Conservation (phyloP, 2,113 vertebrate species). For the Toxostoma redivivum region DNA sequence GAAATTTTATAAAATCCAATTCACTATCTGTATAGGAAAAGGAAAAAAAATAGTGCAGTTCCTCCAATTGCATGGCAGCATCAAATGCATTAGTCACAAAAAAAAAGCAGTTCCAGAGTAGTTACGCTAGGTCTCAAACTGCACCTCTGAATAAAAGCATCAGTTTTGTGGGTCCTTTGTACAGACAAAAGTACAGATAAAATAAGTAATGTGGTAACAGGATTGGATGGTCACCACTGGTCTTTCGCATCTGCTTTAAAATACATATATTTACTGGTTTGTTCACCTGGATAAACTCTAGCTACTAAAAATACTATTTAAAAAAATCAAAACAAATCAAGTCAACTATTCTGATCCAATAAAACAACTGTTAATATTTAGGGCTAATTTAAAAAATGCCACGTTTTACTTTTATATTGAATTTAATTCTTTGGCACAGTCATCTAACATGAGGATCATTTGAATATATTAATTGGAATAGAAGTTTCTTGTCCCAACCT, state of each 20-base stretch:
- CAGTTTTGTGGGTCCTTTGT: neutral
- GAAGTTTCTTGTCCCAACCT: neutral
- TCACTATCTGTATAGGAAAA: rapidly evolving
- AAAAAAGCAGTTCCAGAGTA: neutral
- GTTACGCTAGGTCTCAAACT: neutral
- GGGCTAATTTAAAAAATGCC: neutral
- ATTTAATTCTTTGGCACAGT: neutral
- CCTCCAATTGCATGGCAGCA: neutral
- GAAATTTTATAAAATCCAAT: neutral
- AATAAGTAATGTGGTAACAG: neutral
- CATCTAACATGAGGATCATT: neutral
- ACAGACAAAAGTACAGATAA: neutral
- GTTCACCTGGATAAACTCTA: neutral
- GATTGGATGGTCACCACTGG: neutral
- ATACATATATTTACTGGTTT: neutral
- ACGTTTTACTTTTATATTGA: neutral
- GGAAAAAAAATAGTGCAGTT: neutral
- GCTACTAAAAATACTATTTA: neutral
- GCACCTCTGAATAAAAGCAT: neutral
- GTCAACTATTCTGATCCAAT: neutral
- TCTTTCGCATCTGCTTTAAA: neutral
- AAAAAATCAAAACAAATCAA: neutral
- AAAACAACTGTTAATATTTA: neutral
- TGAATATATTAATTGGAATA: neutral
- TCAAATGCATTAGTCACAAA: neutral